Base-by-base conservation (phyloP, 2,113 vertebrate genomes). In the Microcebus griseorufus region DNA sequence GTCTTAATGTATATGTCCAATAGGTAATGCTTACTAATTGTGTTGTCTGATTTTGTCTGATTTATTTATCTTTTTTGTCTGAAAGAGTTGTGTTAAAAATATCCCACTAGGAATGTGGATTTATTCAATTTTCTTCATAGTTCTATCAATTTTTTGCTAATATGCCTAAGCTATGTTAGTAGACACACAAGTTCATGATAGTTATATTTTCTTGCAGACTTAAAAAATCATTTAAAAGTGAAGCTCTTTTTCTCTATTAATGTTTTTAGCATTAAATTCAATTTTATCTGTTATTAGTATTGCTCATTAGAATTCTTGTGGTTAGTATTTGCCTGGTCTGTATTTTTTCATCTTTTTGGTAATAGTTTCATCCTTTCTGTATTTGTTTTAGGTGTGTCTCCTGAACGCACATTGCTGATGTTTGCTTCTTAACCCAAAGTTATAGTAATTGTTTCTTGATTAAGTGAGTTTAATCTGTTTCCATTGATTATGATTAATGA, bases 391-490 rank as follows among this genome's bases (percentile, higher is more conserved):
- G 37, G 37, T 69, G 11, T 55, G 16, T 69, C 22, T 81, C 53
- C 88, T 65, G 34, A 75, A 93, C 93, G 20, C 32, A 25, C 0
- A 17, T 90, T 84, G 9, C 45, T 90, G 20, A 70, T 27, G 11
- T 67, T 76, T 88, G 22, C 17, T 90, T 94, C 62, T 90, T 90
- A 79, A 83, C 55, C 6, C 42, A 76, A 4, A 70, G 20, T 58
- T 94, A 45, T 0, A 55, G 25, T 60, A 92, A 67, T 22, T 60
- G 58, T 93, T 70, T 79, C 64, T 96, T 87, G 53, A 81, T 76
- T 65, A 92, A 62, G n/a, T 64, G 9, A 65, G 13, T 89, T 94
- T 89, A 75, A 65, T 81, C n/a, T 92, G 67, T 94, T 88, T 96
- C 51, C 32, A 55, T 48, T 53, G n/a, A 85, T 76, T 78, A 79